Evolutionary conservation across 2,113 vertebrate genomes (phyloP).

Genomic region (Tragelaphus scriptus): DNA sequence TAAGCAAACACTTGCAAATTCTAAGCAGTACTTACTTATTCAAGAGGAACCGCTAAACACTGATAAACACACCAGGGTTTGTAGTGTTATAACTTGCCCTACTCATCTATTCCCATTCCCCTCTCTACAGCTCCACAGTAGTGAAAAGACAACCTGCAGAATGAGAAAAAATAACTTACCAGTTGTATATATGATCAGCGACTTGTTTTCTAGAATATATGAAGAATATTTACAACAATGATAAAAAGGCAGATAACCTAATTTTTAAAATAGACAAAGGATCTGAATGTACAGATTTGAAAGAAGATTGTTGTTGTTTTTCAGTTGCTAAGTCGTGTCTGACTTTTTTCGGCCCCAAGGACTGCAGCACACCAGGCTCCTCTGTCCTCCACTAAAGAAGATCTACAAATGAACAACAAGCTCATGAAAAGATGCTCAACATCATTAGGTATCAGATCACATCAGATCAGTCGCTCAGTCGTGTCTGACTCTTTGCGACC

Average conservation of each 20-base stretch:
- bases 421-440: neutral
- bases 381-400: neutral
- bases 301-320: neutral
- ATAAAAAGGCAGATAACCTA: neutral
- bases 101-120: neutral
- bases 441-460: neutral
- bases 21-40: neutral
- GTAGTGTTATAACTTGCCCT: neutral
- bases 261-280: neutral
- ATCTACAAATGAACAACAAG: neutral
- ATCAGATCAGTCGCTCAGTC: too few relatives aligned
- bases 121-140: neutral
- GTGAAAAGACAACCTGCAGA: neutral
- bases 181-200: neutral
- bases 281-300: neutral
- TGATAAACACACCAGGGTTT: neutral
- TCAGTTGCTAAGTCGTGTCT: neutral
- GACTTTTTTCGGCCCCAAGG: neutral
- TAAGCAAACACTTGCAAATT: neutral
- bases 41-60: neutral
- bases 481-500: too few relatives aligned
- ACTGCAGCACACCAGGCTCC: neutral
- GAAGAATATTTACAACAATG: neutral
- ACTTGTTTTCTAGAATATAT: neutral
- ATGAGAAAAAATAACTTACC: neutral